Evolutionary conservation across 2,888 invertebrate genomes (phyloP), one percentile per base, ranked within the genome.

Genomic region (Erebia aethiops): DNA sequence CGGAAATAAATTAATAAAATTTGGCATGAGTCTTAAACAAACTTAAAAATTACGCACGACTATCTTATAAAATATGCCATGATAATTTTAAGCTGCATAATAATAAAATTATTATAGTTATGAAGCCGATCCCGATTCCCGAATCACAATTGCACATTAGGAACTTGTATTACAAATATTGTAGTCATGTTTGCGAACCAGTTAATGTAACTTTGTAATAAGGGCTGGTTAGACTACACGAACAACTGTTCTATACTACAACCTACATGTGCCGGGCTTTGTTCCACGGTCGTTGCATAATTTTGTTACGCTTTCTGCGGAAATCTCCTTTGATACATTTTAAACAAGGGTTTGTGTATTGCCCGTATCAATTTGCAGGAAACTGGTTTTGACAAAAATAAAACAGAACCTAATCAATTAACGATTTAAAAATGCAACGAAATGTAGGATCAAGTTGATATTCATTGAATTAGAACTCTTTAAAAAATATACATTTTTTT

Each of bases 161-260:
- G 72, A 77, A 75, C 74, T 74, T 77, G 76, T 80, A 76, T 75
- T 76, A 69, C 71, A 71, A 77, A 77, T 74, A 74, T 80, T 67
- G 64, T 41, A 56, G 49, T 21, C 69, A 35, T 81, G 81, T 81
- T 82, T 78, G 61, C 81, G 78, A 85, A 77, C 81, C 81, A 85
- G 85, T 85, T 87, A 87, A 86, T 86, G 84, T 88, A 88, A 91
- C 89, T 90, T 88, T 83, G 86, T 89, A 87, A 87, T 89, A 86
- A 87, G 86, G 87, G 87, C 84, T 86, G 82, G 81, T 82, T 78
- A 76, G 75, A 69, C 69, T 58, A 70, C 60, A 60, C 46, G 58
- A 67, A 67, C 69, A 71, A 71, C 49, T 68, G 54, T 74, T 72
- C 63, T 79, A 81, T 80, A 81, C 80, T 54, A 57, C 26, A 16